Conservation (phyloP, 1,140 invertebrate species). For the Drosophila ananassae region DNA sequence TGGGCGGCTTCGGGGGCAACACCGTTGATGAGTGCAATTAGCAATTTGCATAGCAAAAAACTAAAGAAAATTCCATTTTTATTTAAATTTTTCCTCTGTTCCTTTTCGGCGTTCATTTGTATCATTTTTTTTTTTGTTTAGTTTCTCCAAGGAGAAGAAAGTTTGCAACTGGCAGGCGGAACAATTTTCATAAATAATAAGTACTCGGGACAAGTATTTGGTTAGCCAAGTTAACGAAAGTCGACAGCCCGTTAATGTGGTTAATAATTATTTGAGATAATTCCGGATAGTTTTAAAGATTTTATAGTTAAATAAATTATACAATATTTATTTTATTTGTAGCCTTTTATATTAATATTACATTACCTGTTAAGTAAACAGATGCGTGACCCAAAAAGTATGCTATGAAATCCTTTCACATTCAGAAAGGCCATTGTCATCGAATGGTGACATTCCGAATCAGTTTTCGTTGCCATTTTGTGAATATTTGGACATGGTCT, state of each 20-base stretch:
- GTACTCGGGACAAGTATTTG: constrained; percentile 16
- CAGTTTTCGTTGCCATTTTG: constrained; percentile 14
- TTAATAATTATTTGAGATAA: neutral
- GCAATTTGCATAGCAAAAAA: constrained; percentile 78
- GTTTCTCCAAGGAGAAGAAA: constrained; percentile 5
- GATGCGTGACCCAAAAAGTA: neutral
- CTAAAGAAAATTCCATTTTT: constrained; percentile 57
- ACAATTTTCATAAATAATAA: constrained; percentile 69
- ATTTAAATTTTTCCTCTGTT: constrained; percentile 29
- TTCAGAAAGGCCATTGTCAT: constrained; percentile 9
- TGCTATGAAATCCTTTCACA: constrained; percentile 5
- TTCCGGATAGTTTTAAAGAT: neutral
- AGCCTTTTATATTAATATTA: neutral
- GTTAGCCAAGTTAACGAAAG: constrained; percentile 12
- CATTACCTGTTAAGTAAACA: neutral
- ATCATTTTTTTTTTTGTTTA: neutral
- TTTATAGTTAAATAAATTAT: neutral
- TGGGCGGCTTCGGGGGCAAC: neutral
- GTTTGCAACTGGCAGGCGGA: constrained; percentile 39
- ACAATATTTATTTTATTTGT: neutral
- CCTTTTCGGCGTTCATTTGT: constrained; percentile 7
- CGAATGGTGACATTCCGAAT: constrained; percentile 7
- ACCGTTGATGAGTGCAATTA: constrained; percentile 76
- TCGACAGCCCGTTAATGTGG: constrained; percentile 12
- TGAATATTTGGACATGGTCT: constrained; percentile 16